Base-by-base conservation (phyloP, 2,888 invertebrate species). In the Pasiphila rectangulata region DNA sequence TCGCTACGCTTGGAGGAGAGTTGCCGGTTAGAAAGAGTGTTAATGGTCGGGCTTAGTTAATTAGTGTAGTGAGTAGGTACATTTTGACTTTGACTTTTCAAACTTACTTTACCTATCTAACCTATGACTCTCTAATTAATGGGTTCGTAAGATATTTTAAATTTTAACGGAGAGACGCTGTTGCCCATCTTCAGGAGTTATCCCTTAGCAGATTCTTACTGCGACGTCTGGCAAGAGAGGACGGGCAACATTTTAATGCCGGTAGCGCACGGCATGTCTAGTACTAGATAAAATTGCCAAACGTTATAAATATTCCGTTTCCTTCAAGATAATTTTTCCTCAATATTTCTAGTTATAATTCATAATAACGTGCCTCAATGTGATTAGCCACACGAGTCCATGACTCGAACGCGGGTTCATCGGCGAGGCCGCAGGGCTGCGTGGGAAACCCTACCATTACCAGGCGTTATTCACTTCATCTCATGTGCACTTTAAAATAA, bases 401-500 rank as follows among this genome's bases (percentile, higher is more conserved):
- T 72, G 72, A 72, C 69, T 63, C 55, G 72, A 72, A 66, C 70
- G 64, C 69, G 63, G 79, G 81, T 81, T 78, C 75, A 73, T 53
- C 64, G 47, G 62, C 83, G 81, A 83, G 83, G 83, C 74, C 78
- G 51, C 59, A 69, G 66, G 69, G 57, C 63, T 67, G 73, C 70
- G 72, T 72, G 72, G 73, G 74, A 74, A 73, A 70, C 64, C 64
- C 67, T 68, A 69, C 61, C 59, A 59, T 54, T 54, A 51, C 50
- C 25, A 17, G 17, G 10, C 17, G 17, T 32, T 17, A 17, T 17
- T 12, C 30, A 32, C 32, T 32, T 19, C 5, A 9, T 0, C n/a
- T 16, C 32, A 32, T 32, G 10, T 4, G 17, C 16, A 16, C 5
- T 9, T 10, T 4, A 17, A 32, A 32, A 5, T 32, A 32, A 10